Conservation (phyloP, 2,113 vertebrate species). For the Peromyscus polionotus region DNA sequence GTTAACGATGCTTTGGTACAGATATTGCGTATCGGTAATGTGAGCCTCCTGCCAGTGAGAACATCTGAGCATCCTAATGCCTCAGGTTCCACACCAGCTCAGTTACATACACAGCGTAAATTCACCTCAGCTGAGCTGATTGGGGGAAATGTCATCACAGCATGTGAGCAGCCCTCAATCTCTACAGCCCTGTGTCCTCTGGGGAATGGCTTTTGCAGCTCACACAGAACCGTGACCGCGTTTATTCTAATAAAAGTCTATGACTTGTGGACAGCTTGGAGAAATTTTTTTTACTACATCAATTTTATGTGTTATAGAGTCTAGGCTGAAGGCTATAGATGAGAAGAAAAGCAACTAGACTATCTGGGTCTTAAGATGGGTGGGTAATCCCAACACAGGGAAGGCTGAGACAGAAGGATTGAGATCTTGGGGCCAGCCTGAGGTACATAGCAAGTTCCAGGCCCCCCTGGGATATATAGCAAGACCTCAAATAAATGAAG, state of each 20-base stretch:
- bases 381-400: not conserved
- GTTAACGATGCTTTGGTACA: constrained; percentile 42
- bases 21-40: constrained; percentile 11
- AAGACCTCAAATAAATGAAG: not conserved
- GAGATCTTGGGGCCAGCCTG: not conserved
- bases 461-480: not conserved
- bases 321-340: not conserved
- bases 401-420: not conserved
- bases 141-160: not conserved
- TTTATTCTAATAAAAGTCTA: constrained; percentile 66
- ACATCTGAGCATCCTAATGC: constrained; percentile 44
- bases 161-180: not conserved
- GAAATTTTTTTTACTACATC: constrained; percentile 53
- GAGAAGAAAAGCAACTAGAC: not conserved
- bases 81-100: constrained; percentile 25
- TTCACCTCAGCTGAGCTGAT: constrained; percentile 46
- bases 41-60: constrained; percentile 52
- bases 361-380: not conserved
- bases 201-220: not conserved
- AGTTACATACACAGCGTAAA: constrained; percentile 44
- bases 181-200: not conserved
- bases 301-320: constrained; percentile 50
- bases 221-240: constrained; percentile 29
- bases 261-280: constrained; percentile 34
- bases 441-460: not conserved